Evolutionary conservation across 2,888 invertebrate species (phyloP).

Genomic region (Sclerodermus sp.): DNA sequence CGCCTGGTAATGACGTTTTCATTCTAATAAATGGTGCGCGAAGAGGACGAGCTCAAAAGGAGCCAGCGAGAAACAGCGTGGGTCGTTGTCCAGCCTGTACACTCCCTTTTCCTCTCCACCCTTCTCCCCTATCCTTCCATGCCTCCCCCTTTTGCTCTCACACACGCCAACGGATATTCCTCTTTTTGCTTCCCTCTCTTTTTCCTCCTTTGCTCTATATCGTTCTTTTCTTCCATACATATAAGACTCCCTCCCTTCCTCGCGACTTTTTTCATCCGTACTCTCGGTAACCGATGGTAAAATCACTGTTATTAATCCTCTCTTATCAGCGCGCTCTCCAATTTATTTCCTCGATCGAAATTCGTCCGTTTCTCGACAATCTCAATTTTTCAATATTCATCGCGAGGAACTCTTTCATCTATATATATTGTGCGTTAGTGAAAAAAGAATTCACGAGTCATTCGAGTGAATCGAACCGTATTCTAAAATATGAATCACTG

Average conservation of each 20-base stretch:
- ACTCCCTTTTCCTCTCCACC: background rate
- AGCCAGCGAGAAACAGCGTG: constrained; percentile 13
- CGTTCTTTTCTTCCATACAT: background rate
- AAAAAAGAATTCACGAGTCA: too few species aligned
- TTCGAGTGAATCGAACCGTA: too few species aligned
- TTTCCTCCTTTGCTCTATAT: background rate
- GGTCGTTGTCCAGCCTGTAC: constrained; percentile 19
- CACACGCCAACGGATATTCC: background rate
- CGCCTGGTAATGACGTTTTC: constrained; percentile 34
- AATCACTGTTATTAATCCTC: too few species aligned
- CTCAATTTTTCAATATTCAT: too few species aligned
- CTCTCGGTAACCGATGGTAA: too few species aligned
- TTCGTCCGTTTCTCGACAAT: too few species aligned
- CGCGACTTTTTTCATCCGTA: too few species aligned
- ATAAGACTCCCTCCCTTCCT: background rate
- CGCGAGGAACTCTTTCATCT: too few species aligned
- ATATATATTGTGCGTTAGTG: too few species aligned
- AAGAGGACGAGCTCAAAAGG: constrained; percentile 10
- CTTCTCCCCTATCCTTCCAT: background rate
- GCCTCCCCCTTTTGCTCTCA: background rate
- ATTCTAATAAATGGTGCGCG: constrained; percentile 32
- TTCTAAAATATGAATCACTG: too few species aligned
- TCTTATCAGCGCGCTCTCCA: too few species aligned
- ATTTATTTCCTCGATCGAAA: too few species aligned
- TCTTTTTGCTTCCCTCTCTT: background rate